Evolutionary conservation across 2,888 invertebrate species (phyloP), one percentile per base, ranked within the genome.

Genomic region (Druceiella hillmani): DNA sequence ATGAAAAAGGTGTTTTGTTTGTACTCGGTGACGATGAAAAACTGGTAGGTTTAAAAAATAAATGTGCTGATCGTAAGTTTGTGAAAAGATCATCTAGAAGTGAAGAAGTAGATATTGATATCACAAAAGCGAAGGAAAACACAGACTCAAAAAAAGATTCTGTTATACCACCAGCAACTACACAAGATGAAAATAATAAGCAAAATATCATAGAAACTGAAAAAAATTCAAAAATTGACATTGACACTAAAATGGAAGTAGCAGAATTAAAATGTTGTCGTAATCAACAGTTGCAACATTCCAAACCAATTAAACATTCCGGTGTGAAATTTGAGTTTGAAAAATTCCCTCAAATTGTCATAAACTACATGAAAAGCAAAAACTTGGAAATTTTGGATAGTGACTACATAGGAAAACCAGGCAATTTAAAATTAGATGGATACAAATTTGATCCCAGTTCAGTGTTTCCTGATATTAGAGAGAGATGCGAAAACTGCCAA

Each of bases 361-460:
- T 78, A 51, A 82, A 82, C 62, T 83, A 83, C 57, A 81, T 83
- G 82, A 79, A 79, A 62, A 81, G 79, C 58, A 83, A 83, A 61
- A 82, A 82, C 58, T 68, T 83, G 51, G 77, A 81, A 59, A 66
- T 78, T 51, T 58, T 75, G 51, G 75, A 76, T 56, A 66, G 77
- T 42, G 73, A 75, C 49, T 75, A 78, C 47, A 68, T 74, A 27
- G 75, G 78, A 38, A 76, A 72, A 53, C 72, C 66, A 43, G 72
- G 71, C 43, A 72, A 72, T 54, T 57, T 70, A 57, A 73, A 72
- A 60, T 53, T 74, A 51, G 72, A 71, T 37, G 66, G 68, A 50
- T 69, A 63, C 53, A 70, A 70, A 58, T 69, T 69, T 51, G 72
- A 71, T 48, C 66, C 71, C 32, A 71, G 65, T 6, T 51, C 71